phyloP scores from a whole-genome alignment of 2,797 vertebrate species.

The Gymnopithys bicolor region DNA sequence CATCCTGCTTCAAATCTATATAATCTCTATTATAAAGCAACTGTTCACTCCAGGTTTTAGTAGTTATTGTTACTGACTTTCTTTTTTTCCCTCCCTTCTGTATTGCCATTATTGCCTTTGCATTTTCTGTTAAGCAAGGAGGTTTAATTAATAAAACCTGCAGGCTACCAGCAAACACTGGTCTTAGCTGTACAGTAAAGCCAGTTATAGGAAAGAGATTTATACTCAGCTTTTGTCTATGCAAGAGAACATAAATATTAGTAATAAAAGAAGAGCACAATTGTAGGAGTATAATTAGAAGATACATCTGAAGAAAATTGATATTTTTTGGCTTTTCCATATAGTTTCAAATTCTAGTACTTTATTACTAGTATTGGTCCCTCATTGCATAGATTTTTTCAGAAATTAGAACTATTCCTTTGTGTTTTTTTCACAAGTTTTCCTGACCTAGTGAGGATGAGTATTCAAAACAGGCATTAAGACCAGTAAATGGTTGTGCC shows the following conservation, averaged over 20 bases:
- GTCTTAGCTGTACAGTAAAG: background rate
- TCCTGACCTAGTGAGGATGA: background rate
- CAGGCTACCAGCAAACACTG: background rate
- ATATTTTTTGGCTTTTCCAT: background rate
- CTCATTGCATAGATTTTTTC: background rate
- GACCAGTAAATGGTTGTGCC: background rate
- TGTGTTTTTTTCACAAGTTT: background rate
- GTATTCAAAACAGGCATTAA: background rate
- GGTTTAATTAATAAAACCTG: background rate
- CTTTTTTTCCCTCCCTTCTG: rapidly evolving
- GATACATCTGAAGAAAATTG: background rate
- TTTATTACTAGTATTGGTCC: background rate
- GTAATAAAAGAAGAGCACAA: background rate
- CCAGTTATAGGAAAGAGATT: background rate
- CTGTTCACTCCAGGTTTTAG: background rate
- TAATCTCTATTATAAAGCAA: background rate
- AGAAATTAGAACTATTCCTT: background rate
- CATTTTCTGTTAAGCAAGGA: background rate
- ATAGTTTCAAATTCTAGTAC: background rate
- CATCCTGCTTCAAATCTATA: background rate
- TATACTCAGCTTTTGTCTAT: background rate
- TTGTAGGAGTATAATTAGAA: background rate
- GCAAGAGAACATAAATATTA: background rate
- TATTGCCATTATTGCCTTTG: background rate
- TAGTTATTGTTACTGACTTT: background rate